Evolutionary conservation across 1,140 invertebrate genomes (phyloP), one percentile per base, ranked within the genome.

Genomic region (Drosophila orosa): DNA sequence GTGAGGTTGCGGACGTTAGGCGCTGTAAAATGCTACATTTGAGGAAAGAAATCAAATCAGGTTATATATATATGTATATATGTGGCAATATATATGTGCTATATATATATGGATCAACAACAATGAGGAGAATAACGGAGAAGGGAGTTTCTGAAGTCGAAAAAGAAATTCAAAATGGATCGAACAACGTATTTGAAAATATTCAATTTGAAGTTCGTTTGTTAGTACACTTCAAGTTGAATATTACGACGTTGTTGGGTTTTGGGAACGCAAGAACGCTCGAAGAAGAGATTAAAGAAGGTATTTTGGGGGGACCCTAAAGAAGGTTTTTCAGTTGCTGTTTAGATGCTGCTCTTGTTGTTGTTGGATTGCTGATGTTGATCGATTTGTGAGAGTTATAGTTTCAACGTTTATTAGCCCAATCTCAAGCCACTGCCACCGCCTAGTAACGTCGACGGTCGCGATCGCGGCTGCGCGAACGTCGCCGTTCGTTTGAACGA

Each of bases 11-110:
- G n/a, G 83, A 71, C 66, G 75, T 84, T 67, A 59, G 80, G 72
- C 63, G 74, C 84, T 89, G 84, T 83, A 89, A 87, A 74, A 83
- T 74, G 83, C 83, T 87, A 87, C 84, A 87, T 87, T 87, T 87
- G 80, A 77, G 83, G 84, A 87, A 87, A 87, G 75, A 87, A 87
- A 87, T 89, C 76, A 87, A 83, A 87, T 87, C 83, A 87, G 74
- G 76, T 87, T 87, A 87, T 87, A 73, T 83, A 78, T 66, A 76
- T 60, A 61, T 78, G 67, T 69, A 80, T 79, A 84, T 60, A 73
- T 80, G 50, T 62, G 44, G 29, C 42, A 65, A 83, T 74, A 78
- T 74, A 63, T 80, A 48, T 63, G 44, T 44, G 58, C 58, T 58
- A 52, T 57, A 69, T 56, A 72, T 57, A 69, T 48, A 48, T 68